These are phyloP conservation scores for Halictus rubicundus DNA, from an alignment of 1,140 invertebrate species.

Conservation along the genomic window DNA sequence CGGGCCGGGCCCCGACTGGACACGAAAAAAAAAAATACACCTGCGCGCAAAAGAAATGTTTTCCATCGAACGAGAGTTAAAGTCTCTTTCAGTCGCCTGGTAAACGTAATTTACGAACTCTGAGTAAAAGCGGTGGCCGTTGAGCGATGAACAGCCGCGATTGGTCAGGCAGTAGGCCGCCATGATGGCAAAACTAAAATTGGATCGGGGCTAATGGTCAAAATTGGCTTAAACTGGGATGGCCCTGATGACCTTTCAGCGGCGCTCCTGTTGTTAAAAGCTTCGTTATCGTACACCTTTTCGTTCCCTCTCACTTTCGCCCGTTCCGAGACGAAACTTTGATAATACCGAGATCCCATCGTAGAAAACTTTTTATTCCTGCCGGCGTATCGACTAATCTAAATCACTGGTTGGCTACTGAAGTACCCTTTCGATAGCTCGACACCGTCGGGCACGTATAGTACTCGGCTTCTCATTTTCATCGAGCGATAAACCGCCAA, in stretches of 20 bases:
- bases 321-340: slow-evolving; percentile 58
- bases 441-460: neutral
- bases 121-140: slow-evolving; percentile 34
- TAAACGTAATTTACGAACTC: slow-evolving; percentile 60
- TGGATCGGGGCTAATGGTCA: slow-evolving; percentile 71
- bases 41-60: neutral
- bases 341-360: slow-evolving; percentile 62
- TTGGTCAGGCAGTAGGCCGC: slow-evolving; percentile 57
- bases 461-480: slow-evolving; percentile 38
- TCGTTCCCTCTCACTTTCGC: slow-evolving; percentile 29
- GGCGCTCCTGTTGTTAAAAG: slow-evolving; percentile 59
- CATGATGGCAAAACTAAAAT: slow-evolving; percentile 69
- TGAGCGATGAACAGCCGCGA: slow-evolving; percentile 44
- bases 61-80: slow-evolving; percentile 33
- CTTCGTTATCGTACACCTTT: slow-evolving; percentile 64
- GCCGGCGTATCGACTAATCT: slow-evolving; percentile 60
- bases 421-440: slow-evolving; percentile 28
- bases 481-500: neutral
- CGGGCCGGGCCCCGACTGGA: neutral
- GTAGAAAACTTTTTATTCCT: slow-evolving; percentile 72
- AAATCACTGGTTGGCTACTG: slow-evolving; percentile 61
- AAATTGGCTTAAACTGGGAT: slow-evolving; percentile 72
- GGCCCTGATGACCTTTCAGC: slow-evolving; percentile 63
- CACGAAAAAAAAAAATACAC: neutral
- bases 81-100: slow-evolving; percentile 44